Evolutionary conservation across 2,888 invertebrate genomes (phyloP).

Genomic region (Scotopteryx bipunctaria): DNA sequence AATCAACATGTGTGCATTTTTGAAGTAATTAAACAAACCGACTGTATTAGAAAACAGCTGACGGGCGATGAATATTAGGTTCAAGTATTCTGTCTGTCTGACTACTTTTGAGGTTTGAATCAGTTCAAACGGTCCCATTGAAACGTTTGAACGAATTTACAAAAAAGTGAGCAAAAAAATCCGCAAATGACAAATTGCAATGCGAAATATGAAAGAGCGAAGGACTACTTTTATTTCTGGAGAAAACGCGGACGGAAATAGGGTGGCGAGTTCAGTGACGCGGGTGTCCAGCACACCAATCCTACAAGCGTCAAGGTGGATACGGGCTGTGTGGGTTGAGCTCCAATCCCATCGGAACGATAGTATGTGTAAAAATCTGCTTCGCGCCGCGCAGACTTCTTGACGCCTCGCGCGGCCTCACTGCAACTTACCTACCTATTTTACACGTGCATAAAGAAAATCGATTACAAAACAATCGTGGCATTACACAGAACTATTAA

Average conservation of each 20-base stretch:
- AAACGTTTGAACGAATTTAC: too few relatives aligned
- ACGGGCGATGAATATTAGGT: too few relatives aligned
- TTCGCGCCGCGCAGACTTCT: constrained; percentile 31
- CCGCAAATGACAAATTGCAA: background rate
- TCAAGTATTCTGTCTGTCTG: too few relatives aligned
- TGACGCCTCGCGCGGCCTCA: constrained; percentile 30
- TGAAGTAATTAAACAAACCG: too few relatives aligned
- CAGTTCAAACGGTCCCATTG: too few relatives aligned
- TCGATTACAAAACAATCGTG: constrained; percentile 20
- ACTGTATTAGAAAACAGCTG: too few relatives aligned
- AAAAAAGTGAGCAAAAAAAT: background rate
- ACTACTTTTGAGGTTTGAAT: too few relatives aligned
- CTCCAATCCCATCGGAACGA: constrained; percentile 9
- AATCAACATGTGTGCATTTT: background rate
- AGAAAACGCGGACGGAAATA: constrained; percentile 73
- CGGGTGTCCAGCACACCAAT: constrained; percentile 41
- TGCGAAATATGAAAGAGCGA: constrained; percentile 40
- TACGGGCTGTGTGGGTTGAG: constrained; percentile 20
- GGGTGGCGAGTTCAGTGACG: constrained; percentile 65
- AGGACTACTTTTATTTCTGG: constrained; percentile 58
- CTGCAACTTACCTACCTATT: constrained; percentile 9
- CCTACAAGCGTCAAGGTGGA: background rate
- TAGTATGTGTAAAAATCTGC: constrained; percentile 32
- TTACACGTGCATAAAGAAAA: constrained; percentile 25
- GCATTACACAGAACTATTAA: constrained; percentile 2